Base-by-base conservation (phyloP, 30 jellyfish, hydroid and myxozoan species). In the Hydractinia echinata region DNA sequence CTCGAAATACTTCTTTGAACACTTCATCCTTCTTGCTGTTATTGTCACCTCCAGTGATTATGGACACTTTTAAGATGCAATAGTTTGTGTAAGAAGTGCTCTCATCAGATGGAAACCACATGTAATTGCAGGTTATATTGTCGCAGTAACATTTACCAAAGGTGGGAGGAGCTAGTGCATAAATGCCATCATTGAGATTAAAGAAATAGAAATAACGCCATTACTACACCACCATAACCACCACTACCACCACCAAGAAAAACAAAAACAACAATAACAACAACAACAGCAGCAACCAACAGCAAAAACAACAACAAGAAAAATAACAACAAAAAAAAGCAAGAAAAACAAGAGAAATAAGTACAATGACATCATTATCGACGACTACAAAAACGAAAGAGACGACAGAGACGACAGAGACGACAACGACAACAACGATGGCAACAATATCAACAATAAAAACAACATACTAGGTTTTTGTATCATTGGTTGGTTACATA, bases 1-100 rank as follows among this genome's bases (percentile, higher is more conserved):
- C 95, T 56, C 83, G 61, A 61, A 51, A 86, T 8, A 86, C 87
- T 73, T 79, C 89, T 54, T 80, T 20, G 68, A 80, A 86, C 79
- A 73, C 51, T 18, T 53, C 87, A 3, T 76, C n/a, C 66, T 71
- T 74, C 19, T 54, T 66, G 13, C 21, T 19, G 19, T 64, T 64
- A 6, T 51, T 13, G 1, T 64, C 5, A 44, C 66, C 83, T 74
- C 50, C 13, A 4, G 67, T 49, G n/a, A 49, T 67, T 6, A 67
- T 3, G 19, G 53, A 5, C 14, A 74, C 74, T 5, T 74, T 74
- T 48, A 74, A 74, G 20, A 74, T 48, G 21, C 61, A 74, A 49
- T 74, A 74, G 4, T 74, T 49, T 3, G 83, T 74, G 5, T 74
- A 74, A 52, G 83, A 74, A 10, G 52, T 67, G 53, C 69, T 53